Conservation (phyloP, 2,888 invertebrate genomes). For the Ophraella communa region DNA sequence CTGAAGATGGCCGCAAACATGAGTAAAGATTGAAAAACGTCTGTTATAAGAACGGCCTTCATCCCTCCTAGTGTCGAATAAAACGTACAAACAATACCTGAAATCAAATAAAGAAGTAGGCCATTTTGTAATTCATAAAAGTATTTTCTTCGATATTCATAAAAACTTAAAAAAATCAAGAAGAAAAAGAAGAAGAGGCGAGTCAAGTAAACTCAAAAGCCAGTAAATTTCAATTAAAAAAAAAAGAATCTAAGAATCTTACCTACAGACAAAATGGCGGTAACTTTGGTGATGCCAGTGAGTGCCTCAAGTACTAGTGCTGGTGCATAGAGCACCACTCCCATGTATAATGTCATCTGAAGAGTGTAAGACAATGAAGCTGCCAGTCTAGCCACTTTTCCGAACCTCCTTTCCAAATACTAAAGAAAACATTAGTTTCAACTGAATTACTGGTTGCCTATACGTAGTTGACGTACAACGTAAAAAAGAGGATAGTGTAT, state of each 20-base stretch:
- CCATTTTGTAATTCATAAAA: too few relatives aligned
- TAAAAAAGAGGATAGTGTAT: too few relatives aligned
- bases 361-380: conserved; percentile 86
- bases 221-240: not conserved
- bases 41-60: conserved; percentile 89
- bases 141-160: too few relatives aligned
- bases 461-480: too few relatives aligned
- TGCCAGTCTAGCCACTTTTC: conserved; percentile 73
- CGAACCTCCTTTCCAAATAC: conserved; percentile 90
- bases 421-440: conserved; percentile 57
- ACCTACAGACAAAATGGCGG: conserved; percentile 77
- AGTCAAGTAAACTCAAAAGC: too few relatives aligned
- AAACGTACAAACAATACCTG: conserved; percentile 79
- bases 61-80: conserved; percentile 89
- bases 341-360: conserved; percentile 90
- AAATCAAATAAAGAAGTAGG: too few relatives aligned
- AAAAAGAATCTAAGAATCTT: conserved; percentile 33
- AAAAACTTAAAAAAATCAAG: too few relatives aligned
- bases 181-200: too few relatives aligned
- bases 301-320: conserved; percentile 88
- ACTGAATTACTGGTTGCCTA: too few relatives aligned
- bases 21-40: conserved; percentile 81
- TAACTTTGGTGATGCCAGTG: conserved; percentile 75
- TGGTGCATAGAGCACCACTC: conserved; percentile 93
- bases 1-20: conserved; percentile 86